These are phyloP conservation scores for Eulemur mongoz DNA, from an alignment of 2,797 vertebrate genomes.

Conservation along the genomic window DNA sequence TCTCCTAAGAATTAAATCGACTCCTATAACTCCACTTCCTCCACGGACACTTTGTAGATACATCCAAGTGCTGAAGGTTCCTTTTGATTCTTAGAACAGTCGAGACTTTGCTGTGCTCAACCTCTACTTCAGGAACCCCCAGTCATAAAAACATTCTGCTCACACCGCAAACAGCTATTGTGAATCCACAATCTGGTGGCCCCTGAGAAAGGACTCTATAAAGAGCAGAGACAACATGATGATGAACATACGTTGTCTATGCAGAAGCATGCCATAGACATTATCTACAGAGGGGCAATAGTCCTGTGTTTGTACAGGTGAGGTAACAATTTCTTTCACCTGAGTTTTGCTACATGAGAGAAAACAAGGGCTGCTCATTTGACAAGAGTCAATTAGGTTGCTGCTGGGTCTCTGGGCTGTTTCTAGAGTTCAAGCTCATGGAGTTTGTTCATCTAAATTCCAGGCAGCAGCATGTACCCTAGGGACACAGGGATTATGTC, in stretches of 20 bases:
- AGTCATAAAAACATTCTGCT: background rate
- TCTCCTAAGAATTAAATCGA: background rate
- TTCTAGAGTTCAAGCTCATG: background rate
- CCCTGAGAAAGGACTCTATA: background rate
- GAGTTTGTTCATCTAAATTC: background rate
- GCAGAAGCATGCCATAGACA: background rate
- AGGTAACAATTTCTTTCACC: background rate
- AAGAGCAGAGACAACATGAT: background rate
- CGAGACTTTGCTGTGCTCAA: background rate
- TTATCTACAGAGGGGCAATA: background rate
- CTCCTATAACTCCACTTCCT: background rate
- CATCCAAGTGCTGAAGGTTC: background rate
- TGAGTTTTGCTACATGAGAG: background rate
- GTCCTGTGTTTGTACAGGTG: background rate
- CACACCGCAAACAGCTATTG: fast-evolving
- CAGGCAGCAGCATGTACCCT: background rate
- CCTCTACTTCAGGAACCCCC: background rate
- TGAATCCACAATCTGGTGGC: background rate
- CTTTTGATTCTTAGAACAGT: background rate
- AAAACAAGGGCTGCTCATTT: background rate
- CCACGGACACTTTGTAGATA: background rate
- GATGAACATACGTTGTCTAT: background rate
- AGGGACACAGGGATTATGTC: slow-evolving; percentile 29
- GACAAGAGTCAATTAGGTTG: background rate
- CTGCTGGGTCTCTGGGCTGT: background rate